These are phyloP conservation scores for Crypturellus undulatus DNA, from an alignment of 2,113 vertebrate genomes.

Conservation along the genomic window DNA sequence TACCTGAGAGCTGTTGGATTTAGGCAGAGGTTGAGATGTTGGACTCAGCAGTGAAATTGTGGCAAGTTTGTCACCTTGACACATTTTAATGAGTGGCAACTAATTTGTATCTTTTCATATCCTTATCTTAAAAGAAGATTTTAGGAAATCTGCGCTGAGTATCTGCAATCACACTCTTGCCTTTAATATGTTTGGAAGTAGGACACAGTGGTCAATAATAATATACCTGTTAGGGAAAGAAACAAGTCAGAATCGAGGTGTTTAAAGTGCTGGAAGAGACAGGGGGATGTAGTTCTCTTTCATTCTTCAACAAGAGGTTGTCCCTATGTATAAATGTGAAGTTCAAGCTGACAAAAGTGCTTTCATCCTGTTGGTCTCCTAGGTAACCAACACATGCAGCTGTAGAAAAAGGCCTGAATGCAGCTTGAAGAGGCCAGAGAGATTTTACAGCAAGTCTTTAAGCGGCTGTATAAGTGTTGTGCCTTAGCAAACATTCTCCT, in stretches of 20 bases:
- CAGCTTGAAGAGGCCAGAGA: not conserved
- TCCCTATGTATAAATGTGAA: not conserved
- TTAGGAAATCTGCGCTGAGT: not conserved
- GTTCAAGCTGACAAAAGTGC: not conserved
- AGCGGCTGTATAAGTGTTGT: not conserved
- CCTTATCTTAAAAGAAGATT: not conserved
- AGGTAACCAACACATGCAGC: not conserved
- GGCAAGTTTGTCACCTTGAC: not conserved
- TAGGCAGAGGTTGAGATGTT: not conserved
- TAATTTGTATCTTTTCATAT: not conserved
- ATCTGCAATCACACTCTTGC: not conserved
- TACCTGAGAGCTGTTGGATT: not conserved
- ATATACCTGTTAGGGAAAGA: not conserved
- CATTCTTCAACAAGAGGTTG: not conserved
- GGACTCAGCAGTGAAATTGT: not conserved
- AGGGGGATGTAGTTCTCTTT: not conserved
- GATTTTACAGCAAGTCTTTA: not conserved
- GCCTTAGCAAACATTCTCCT: not conserved
- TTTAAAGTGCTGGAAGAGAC: not conserved
- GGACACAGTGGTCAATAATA: not conserved
- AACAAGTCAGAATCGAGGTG: not conserved
- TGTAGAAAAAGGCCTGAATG: not conserved
- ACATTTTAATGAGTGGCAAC: not conserved
- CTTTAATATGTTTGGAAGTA: not conserved
- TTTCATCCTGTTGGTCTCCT: conserved; percentile 10